Conservation (phyloP, 1,140 invertebrate genomes). For the Ceratina australensis region DNA sequence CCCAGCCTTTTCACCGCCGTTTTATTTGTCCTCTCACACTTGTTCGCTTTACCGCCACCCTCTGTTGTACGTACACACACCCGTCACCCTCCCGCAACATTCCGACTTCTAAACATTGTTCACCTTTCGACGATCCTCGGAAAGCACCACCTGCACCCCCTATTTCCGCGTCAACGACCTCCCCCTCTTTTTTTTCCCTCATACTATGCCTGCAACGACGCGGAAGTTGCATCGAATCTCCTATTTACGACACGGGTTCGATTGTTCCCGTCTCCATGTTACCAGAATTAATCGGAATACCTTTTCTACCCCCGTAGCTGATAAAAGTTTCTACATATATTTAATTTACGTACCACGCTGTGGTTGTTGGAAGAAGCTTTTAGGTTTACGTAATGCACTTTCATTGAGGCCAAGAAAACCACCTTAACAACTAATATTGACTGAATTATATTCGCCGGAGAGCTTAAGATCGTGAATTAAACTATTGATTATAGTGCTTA, state of each 20-base stretch:
- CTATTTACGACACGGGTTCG: neutral
- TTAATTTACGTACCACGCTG: too few species aligned
- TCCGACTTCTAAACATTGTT: constrained; percentile 26
- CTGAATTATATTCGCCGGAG: too few species aligned
- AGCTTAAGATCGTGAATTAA: too few species aligned
- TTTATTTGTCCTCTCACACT: neutral
- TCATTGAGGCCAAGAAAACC: too few species aligned
- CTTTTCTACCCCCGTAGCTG: too few species aligned
- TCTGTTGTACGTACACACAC: constrained; percentile 16
- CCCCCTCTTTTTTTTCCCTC: too few species aligned
- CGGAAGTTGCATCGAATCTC: neutral
- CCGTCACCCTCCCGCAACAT: neutral
- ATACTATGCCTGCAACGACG: constrained; percentile 2
- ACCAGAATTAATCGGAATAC: too few species aligned
- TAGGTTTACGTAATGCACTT: too few species aligned
- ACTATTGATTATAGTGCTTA: too few species aligned
- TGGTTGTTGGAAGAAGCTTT: too few species aligned
- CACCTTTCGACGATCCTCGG: constrained; percentile 20
- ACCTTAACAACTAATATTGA: too few species aligned
- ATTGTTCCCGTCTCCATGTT: neutral
- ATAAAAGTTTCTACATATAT: too few species aligned
- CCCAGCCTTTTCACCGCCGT: neutral
- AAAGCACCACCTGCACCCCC: constrained; percentile 15
- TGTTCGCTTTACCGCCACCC: neutral
- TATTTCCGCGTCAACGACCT: neutral